These are phyloP conservation scores for Drosophila littoralis DNA, from an alignment of 1,140 invertebrate species.

Conservation along the genomic window DNA sequence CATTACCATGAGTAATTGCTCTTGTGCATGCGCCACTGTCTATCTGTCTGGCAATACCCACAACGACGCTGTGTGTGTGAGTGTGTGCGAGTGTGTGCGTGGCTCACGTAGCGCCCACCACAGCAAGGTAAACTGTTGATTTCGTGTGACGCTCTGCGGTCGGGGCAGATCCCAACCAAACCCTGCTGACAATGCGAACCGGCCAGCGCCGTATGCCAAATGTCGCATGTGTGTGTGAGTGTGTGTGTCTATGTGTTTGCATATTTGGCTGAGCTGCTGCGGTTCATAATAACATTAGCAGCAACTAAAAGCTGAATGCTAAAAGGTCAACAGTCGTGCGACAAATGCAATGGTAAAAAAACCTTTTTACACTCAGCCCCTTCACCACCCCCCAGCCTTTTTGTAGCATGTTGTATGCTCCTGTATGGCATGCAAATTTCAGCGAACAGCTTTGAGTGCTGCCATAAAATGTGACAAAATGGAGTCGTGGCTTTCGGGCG, in stretches of 20 bases:
- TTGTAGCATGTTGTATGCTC: slow-evolving; percentile 8
- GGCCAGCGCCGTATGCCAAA: not conserved
- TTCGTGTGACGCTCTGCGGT: slow-evolving; percentile 58
- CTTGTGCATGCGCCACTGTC: slow-evolving; percentile 53
- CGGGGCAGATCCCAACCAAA: not conserved
- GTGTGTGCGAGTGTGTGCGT: slow-evolving; percentile 34
- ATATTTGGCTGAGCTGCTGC: slow-evolving; percentile 21
- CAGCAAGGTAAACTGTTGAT: slow-evolving; percentile 78
- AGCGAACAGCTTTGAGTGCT: slow-evolving; percentile 53
- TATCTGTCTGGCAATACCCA: slow-evolving; percentile 23
- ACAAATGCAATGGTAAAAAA: slow-evolving; percentile 6
- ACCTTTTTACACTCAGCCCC: not conserved
- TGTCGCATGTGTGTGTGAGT: not conserved
- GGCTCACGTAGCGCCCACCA: slow-evolving; percentile 43
- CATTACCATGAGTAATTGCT: slow-evolving; percentile 77
- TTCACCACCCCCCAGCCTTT: not conserved
- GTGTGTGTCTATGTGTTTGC: not conserved
- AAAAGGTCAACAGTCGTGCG: slow-evolving; percentile 27
- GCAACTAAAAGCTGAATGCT: slow-evolving; percentile 37
- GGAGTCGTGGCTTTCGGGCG: slow-evolving; percentile 46
- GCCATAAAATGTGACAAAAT: slow-evolving; percentile 60
- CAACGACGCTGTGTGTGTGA: not conserved
- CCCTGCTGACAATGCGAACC: slow-evolving; percentile 29
- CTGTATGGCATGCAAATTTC: slow-evolving; percentile 63
- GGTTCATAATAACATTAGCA: slow-evolving; percentile 36